Evolutionary conservation across 2,113 vertebrate species (phyloP).

Genomic region (Scomber colias): DNA sequence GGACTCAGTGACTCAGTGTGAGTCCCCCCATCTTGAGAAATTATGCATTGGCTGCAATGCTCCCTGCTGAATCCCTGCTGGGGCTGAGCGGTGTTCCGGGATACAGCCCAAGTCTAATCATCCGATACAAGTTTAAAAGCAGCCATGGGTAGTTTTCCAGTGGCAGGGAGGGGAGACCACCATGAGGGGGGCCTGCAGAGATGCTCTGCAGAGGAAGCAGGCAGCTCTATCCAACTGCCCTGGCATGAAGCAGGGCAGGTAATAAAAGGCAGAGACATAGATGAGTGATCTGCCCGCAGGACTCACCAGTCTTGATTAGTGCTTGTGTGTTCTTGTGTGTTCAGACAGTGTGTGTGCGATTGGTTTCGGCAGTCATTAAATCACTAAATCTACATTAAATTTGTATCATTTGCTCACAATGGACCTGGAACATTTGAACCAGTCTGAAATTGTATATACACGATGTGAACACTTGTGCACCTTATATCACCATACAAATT

Average conservation of each 20-base stretch:
- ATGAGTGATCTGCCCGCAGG: constrained; percentile 61
- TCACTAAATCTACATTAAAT: constrained; percentile 13
- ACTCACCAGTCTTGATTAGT: constrained; percentile 51
- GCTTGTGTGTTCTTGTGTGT: constrained; percentile 21
- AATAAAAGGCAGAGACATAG: constrained; percentile 64
- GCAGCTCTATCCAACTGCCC: constrained; percentile 48
- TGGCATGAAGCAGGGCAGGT: constrained; percentile 55
- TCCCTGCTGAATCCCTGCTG: constrained; percentile 80
- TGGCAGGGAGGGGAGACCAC: constrained; percentile 46
- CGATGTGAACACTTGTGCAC: constrained; percentile 36
- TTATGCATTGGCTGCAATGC: constrained; percentile 77
- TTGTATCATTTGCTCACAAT: constrained; percentile 30
- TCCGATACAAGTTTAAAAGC: constrained; percentile 78
- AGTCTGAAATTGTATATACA: constrained; percentile 7
- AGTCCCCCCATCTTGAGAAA: constrained; percentile 79
- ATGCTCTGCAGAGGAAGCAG: constrained; percentile 49
- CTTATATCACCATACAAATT: constrained; percentile 59
- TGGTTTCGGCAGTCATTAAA: constrained; percentile 54
- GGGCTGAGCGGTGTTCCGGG: constrained; percentile 74
- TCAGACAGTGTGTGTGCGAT: constrained; percentile 33
- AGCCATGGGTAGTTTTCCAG: constrained; percentile 73
- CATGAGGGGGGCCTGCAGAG: constrained; percentile 49
- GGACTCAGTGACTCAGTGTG: constrained; percentile 74
- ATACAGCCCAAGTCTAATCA: constrained; percentile 81
- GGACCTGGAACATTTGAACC: constrained; percentile 32